phyloP scores from a whole-genome alignment of 2,113 vertebrate genomes.

The Callopanchax toddi region DNA sequence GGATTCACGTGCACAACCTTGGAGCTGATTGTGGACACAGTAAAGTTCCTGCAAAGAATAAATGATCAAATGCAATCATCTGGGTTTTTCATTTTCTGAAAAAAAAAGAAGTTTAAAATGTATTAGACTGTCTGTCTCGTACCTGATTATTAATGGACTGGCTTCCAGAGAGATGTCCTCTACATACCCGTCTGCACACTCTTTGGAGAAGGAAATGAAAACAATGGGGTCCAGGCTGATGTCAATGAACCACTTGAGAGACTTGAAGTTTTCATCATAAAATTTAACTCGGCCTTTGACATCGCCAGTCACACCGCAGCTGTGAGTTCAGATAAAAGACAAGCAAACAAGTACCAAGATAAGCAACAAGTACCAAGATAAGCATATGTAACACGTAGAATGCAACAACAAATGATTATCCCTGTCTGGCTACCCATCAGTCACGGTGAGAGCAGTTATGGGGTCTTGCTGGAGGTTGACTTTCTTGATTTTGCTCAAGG shows the following conservation, averaged over 20 bases:
- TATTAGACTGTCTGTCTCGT: constrained; percentile 26
- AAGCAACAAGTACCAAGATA: constrained; percentile 6
- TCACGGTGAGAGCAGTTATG: constrained; percentile 81
- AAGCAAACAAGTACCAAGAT: constrained; percentile 12
- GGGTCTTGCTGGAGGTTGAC: constrained; percentile 82
- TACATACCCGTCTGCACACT: constrained; percentile 45
- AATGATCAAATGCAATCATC: not conserved
- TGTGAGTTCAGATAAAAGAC: constrained; percentile 71
- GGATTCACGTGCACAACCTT: constrained; percentile 80
- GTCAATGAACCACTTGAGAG: constrained; percentile 78
- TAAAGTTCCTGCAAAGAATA: constrained; percentile 84
- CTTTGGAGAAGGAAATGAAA: constrained; percentile 87
- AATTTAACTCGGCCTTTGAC: constrained; percentile 84
- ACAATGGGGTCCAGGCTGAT: constrained; percentile 80
- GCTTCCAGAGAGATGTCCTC: constrained; percentile 57
- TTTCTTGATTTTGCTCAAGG: constrained; percentile 62
- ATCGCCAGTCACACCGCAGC: constrained; percentile 87
- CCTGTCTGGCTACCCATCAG: constrained; percentile 78
- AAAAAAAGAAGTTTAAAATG: not conserved
- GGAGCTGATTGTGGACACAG: constrained; percentile 85
- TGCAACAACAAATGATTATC: not conserved
- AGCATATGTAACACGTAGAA: not conserved
- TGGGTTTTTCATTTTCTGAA: not conserved
- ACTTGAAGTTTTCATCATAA: constrained; percentile 79
- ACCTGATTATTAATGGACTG: constrained; percentile 80